Conservation (phyloP, 2,797 vertebrate species). For the Brachyrhaphis roseni region DNA sequence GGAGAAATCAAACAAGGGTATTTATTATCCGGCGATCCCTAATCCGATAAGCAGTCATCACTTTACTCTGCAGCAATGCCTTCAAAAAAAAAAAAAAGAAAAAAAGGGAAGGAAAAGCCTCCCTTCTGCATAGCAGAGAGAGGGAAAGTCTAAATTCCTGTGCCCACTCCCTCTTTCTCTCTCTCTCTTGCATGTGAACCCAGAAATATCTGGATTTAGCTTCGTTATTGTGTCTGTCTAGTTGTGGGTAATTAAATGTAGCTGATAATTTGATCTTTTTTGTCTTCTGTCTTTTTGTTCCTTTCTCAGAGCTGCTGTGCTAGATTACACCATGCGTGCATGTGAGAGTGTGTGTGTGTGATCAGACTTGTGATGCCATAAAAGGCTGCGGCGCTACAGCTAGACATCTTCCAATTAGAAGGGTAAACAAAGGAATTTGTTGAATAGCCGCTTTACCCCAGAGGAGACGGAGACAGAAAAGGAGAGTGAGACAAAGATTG, state of each 20-base stretch:
- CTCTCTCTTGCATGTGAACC: conserved; percentile 31
- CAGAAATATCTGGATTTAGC: conserved; percentile 77
- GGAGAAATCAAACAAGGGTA: conserved; percentile 78
- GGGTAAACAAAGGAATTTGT: conserved; percentile 71
- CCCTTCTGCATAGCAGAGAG: conserved; percentile 41
- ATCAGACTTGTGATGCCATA: conserved; percentile 46
- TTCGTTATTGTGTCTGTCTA: conserved; percentile 72
- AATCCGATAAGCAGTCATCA: conserved; percentile 82
- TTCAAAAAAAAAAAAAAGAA: conserved; percentile 31
- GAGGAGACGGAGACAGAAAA: conserved; percentile 22
- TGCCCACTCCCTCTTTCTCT: conserved; percentile 23
- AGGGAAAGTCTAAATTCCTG: conserved; percentile 19
- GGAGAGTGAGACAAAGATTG: conserved; percentile 20
- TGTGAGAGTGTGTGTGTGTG: not conserved
- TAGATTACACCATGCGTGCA: conserved; percentile 31
- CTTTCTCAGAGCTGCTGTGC: conserved; percentile 52
- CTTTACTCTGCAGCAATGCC: conserved; percentile 70
- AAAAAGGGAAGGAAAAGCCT: conserved; percentile 1
- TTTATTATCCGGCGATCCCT: conserved; percentile 80
- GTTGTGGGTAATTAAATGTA: conserved; percentile 80
- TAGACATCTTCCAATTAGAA: conserved; percentile 69
- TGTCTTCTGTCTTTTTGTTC: conserved; percentile 73
- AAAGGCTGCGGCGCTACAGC: conserved; percentile 46
- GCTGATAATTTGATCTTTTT: conserved; percentile 79
- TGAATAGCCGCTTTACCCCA: conserved; percentile 47